Base-by-base conservation (phyloP, 92 coral and sea anemone species). In the Bergia puertoricense region DNA sequence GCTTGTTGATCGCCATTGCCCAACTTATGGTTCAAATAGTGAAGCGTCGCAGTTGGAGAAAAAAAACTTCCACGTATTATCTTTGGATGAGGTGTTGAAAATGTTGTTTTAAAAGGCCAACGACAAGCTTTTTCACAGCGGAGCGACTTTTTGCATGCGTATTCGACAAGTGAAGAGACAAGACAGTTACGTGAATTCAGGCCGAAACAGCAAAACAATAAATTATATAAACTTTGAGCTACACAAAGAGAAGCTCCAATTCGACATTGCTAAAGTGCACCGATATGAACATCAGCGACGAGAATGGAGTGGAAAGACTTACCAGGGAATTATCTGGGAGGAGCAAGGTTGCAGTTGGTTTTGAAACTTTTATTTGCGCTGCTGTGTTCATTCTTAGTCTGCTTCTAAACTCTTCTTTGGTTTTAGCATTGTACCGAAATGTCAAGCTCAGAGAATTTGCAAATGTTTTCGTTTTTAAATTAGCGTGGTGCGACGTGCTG, bases 401-500 rank as follows among this genome's bases (percentile, higher is more conserved):
- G 20, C 36, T 71, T 8, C 16, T 72, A 72, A 84, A 84, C 43
- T 0, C 4, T 46, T 18, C 14, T 9, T 50, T 71, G 7, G 11
- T 84, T 72, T 15, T 84, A 11, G 46, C 79, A 14, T 14, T 84
- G 10, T 69, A 50, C 66, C 87, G 69, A 45, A 84, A 13, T 39
- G 16, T 6, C 66, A 71, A 72, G 56, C 87, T 84, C 41, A 66
- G 87, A 84, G 68, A 50, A 44, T 16, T 71, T 36, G 59, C 67
- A 50, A 84, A 71, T 48, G 79, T 71, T 20, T 84, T 84, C 66
- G 42, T 84, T 22, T 84, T 84, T 38, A 79, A 38, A 46, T 84
- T 69, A 15, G 78, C 67, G 10, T 42, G 71, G 45, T 84, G 87
- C 44, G 79, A 72, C 79, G 5, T 84, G 37, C 72, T 84, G 40